Evolutionary conservation across 2,113 vertebrate species (phyloP).

Genomic region (Eurystomus gularis): DNA sequence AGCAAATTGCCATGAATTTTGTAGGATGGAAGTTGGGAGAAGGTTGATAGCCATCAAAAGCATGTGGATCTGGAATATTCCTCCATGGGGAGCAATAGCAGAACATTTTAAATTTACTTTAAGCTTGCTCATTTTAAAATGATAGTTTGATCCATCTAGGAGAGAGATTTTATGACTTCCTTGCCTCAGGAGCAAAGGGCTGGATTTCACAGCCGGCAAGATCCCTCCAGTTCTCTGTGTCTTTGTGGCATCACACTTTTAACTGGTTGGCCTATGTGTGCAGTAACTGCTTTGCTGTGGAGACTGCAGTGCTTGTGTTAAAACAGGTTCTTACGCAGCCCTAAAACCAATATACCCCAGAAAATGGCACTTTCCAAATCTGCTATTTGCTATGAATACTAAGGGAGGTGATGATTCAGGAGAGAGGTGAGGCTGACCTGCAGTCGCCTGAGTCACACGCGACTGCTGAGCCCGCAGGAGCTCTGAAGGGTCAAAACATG

Average conservation of each 20-base stretch:
- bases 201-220: background rate
- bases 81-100: background rate
- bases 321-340: background rate
- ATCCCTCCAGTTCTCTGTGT: background rate
- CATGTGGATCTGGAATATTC: background rate
- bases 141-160: background rate
- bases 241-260: accelerated
- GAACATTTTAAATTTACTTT: background rate
- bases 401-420: background rate
- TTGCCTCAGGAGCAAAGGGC: background rate
- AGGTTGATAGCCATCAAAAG: background rate
- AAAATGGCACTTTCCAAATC: background rate
- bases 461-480: background rate
- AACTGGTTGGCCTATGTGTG: background rate
- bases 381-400: background rate
- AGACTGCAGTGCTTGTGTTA: background rate
- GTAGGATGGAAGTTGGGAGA: background rate
- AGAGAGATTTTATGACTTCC: background rate
- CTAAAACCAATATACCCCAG: background rate
- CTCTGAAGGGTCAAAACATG: background rate
- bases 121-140: background rate
- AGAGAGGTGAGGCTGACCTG: background rate
- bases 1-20: background rate
- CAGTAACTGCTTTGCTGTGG: background rate
- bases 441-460: background rate